Evolutionary conservation across 1,140 invertebrate genomes (phyloP).

Genomic region (Papilio polyxenes): DNA sequence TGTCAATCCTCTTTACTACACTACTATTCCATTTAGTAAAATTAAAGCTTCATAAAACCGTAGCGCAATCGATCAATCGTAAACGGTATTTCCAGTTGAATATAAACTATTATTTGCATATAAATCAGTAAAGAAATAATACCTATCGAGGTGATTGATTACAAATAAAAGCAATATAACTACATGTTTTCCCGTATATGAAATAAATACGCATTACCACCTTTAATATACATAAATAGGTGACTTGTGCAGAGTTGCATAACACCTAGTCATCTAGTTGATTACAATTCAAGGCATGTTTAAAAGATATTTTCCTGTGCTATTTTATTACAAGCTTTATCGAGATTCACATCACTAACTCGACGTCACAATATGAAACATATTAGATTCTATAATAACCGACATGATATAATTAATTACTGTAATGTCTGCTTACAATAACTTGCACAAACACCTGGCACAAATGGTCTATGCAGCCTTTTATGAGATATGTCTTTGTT

Average conservation of each 20-base stretch:
- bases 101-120: not conserved
- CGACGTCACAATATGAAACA: not conserved
- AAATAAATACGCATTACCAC: not conserved
- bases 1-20: too few species aligned
- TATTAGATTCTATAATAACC: slow-evolving; percentile 21
- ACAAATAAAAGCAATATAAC: not conserved
- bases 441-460: slow-evolving; percentile 19
- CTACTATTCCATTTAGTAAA: not conserved
- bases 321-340: slow-evolving; percentile 4
- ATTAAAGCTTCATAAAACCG: not conserved
- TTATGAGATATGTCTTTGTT: slow-evolving; percentile 20
- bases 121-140: not conserved
- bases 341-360: not conserved
- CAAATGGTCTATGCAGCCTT: slow-evolving; percentile 2
- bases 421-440: not conserved
- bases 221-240: not conserved
- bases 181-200: not conserved
- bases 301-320: not conserved
- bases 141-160: not conserved
- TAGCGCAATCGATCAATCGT: not conserved
- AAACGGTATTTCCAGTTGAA: not conserved
- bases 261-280: slow-evolving; percentile 4
- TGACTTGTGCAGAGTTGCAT: not conserved
- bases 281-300: not conserved
- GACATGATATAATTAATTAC: slow-evolving; percentile 10